These are phyloP conservation scores for Gymnogyps californianus DNA, from an alignment of 2,113 vertebrate species.

Conservation along the genomic window DNA sequence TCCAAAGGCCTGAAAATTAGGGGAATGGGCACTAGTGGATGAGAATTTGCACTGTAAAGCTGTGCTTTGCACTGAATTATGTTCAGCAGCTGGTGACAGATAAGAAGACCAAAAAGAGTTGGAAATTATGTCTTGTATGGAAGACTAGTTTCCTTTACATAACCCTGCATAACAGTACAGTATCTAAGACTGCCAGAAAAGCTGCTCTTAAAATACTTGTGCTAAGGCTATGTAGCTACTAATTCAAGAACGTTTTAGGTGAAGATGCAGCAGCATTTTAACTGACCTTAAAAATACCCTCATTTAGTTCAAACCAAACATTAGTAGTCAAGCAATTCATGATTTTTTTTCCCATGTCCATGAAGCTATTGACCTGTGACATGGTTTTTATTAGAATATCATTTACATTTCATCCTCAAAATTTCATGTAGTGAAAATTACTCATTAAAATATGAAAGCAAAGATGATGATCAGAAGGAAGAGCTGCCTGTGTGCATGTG, in stretches of 20 bases:
- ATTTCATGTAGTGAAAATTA: background rate
- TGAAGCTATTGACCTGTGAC: slow-evolving; percentile 57
- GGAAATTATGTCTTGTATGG: background rate
- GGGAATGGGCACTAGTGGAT: background rate
- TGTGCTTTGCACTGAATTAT: background rate
- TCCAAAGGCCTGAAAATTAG: background rate
- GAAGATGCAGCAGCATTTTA: background rate
- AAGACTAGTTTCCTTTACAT: background rate
- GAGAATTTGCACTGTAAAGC: background rate
- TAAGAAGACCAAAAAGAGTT: background rate
- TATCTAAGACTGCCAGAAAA: background rate
- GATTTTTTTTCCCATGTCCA: slow-evolving; percentile 6
- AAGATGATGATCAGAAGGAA: slow-evolving; percentile 14
- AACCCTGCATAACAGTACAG: background rate
- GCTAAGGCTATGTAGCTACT: background rate
- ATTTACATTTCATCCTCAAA: slow-evolving; percentile 60
- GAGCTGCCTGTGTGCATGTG: background rate
- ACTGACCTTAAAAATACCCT: background rate
- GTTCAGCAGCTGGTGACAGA: background rate
- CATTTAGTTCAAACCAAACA: slow-evolving; percentile 27
- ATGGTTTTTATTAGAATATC: slow-evolving; percentile 42
- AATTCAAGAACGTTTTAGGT: background rate
- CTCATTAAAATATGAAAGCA: slow-evolving; percentile 54
- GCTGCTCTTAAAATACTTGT: background rate
- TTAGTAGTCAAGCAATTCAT: slow-evolving; percentile 46